Evolutionary conservation across 2,888 invertebrate species (phyloP).

Genomic region (Aspidiotus destructor): DNA sequence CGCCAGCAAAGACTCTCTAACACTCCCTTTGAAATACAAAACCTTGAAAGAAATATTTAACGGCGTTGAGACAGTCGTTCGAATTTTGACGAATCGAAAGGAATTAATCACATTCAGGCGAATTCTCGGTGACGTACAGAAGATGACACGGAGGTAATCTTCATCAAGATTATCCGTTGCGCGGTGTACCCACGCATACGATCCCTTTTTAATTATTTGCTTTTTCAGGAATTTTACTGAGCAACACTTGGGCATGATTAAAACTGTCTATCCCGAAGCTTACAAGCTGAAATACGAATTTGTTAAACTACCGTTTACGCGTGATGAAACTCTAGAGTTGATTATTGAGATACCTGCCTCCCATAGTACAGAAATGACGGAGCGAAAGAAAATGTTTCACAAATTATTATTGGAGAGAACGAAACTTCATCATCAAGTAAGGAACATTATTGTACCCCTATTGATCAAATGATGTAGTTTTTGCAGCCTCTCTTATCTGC

Average conservation of each 20-base stretch:
- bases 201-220: not conserved
- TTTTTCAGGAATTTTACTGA: slow-evolving; percentile 60
- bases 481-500: no score
- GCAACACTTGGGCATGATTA: slow-evolving; percentile 66
- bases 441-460: not conserved
- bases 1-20: slow-evolving; percentile 48
- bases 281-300: slow-evolving; percentile 61
- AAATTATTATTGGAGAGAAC: slow-evolving; percentile 31
- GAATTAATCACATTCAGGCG: slow-evolving; percentile 81
- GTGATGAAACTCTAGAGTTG: slow-evolving; percentile 31
- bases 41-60: slow-evolving; percentile 73
- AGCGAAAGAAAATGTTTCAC: slow-evolving; percentile 28
- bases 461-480: no score
- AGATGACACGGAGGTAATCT: slow-evolving; percentile 58
- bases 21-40: slow-evolving; percentile 74
- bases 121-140: slow-evolving; percentile 76
- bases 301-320: slow-evolving; percentile 24
- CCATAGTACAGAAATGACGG: not conserved
- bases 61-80: slow-evolving; percentile 68
- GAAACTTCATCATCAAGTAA: slow-evolving; percentile 36
- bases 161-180: not conserved
- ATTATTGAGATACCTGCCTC: slow-evolving; percentile 25
- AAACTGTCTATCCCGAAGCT: slow-evolving; percentile 69
- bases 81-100: slow-evolving; percentile 75
- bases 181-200: not conserved